phyloP scores from a whole-genome alignment of 1,140 invertebrate species.

The Sycophila sp. region DNA sequence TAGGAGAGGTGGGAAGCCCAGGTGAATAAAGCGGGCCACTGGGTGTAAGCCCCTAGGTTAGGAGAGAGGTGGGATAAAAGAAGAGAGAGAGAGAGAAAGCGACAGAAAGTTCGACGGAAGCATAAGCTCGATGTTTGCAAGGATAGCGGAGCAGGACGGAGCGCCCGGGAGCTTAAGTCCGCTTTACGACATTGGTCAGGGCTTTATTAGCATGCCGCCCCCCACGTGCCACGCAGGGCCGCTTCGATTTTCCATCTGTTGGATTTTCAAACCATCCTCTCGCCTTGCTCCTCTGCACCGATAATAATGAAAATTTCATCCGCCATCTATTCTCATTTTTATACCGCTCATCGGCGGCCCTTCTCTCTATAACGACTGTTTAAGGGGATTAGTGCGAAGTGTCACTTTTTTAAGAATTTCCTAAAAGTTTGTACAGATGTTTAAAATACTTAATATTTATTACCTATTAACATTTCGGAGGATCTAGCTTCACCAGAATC shows the following conservation, averaged over 20 bases:
- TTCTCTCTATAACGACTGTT: too few relatives aligned
- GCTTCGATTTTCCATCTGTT: conserved; percentile 14
- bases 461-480: too few relatives aligned
- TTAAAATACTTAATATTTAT: too few relatives aligned
- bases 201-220: conserved; percentile 25
- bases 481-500: too few relatives aligned
- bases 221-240: not conserved
- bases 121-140: conserved; percentile 17
- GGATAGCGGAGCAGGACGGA: not conserved
- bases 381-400: too few relatives aligned
- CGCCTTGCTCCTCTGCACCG: not conserved
- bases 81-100: not conserved
- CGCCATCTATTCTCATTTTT: too few relatives aligned
- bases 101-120: conserved; percentile 2
- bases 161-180: not conserved
- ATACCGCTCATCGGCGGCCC: too few relatives aligned
- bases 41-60: not conserved
- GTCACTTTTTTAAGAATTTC: too few relatives aligned
- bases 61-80: not conserved
- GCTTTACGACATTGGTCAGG: conserved; percentile 8
- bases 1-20: too few relatives aligned
- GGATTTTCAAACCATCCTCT: conserved; percentile 6
- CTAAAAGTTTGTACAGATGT: too few relatives aligned
- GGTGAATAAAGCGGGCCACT: not conserved
- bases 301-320: conserved; percentile 19